Conservation (phyloP, 2,113 vertebrate species). For the Gasterosteus nipponicus region DNA sequence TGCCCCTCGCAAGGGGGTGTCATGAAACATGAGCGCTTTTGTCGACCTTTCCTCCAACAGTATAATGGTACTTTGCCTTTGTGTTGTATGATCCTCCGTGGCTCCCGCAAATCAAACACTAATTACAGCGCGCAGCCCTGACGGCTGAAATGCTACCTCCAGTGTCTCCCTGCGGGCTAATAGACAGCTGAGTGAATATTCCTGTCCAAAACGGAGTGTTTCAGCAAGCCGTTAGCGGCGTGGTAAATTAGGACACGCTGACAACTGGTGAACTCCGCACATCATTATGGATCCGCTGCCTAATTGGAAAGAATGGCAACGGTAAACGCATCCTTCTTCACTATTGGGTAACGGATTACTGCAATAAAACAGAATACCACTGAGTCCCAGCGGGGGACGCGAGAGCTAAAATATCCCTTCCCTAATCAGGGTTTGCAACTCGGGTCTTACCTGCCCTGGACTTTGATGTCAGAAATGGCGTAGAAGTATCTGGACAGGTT, state of each 20-base stretch:
- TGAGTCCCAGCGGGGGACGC: not conserved
- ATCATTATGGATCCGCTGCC: constrained; percentile 81
- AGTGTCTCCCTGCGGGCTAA: constrained; percentile 84
- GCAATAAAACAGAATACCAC: constrained; percentile 10
- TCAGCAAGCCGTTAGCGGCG: constrained; percentile 82
- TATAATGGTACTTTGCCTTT: constrained; percentile 64
- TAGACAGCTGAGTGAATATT: constrained; percentile 84
- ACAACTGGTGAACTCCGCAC: constrained; percentile 79
- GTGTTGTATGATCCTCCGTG: constrained; percentile 73
- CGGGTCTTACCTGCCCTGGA: constrained; percentile 93
- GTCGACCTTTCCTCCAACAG: constrained; percentile 24
- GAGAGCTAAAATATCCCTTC: not conserved
- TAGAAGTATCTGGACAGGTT: constrained; percentile 98
- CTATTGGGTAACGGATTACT: constrained; percentile 10
- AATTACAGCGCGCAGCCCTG: constrained; percentile 89
- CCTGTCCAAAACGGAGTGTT: constrained; percentile 83
- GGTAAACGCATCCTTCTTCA: constrained; percentile 49
- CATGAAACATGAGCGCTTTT: constrained; percentile 17
- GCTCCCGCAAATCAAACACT: constrained; percentile 85
- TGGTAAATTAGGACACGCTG: constrained; percentile 87
- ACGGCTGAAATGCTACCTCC: constrained; percentile 86
- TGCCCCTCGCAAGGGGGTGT: constrained; percentile 34
- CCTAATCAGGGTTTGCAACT: too few relatives aligned
- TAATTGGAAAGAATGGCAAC: constrained; percentile 81
- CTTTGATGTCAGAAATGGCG: constrained; percentile 97